Evolutionary conservation across 1,140 invertebrate species (phyloP).

Genomic region (Drosophila teissieri): DNA sequence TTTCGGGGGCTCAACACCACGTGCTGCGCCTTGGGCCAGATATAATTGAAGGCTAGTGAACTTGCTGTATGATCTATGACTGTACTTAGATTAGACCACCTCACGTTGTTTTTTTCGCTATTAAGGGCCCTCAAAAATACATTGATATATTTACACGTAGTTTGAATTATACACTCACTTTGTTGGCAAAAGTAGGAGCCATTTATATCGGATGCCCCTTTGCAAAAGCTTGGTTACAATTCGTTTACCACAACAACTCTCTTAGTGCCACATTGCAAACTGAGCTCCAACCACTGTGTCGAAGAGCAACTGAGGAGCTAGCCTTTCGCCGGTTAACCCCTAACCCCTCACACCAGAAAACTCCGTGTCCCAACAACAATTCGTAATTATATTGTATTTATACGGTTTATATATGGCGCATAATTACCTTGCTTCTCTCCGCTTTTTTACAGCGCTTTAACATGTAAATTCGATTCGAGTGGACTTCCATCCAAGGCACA

Average conservation of each 20-base stretch:
- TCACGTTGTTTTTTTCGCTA: neutral
- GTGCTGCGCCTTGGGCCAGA: constrained; percentile 23
- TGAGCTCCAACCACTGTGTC: too few species aligned
- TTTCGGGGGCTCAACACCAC: neutral
- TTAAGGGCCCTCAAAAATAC: too few species aligned
- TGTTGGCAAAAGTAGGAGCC: neutral
- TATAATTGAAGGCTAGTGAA: constrained; percentile 46
- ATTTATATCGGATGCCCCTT: neutral
- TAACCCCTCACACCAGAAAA: too few species aligned
- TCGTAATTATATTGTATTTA: constrained; percentile 72
- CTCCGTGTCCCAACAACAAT: constrained; percentile 10
- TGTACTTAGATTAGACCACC: constrained; percentile 10
- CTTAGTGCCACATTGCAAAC: constrained; percentile 16
- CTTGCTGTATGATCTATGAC: constrained; percentile 18
- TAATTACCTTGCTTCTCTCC: constrained; percentile 35
- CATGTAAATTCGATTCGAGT: constrained; percentile 80
- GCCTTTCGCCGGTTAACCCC: constrained; percentile 6
- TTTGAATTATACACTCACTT: too few species aligned
- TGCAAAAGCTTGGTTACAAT: constrained; percentile 18
- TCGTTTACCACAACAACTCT: constrained; percentile 51
- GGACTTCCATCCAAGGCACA: constrained; percentile 31
- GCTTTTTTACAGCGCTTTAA: constrained; percentile 72
- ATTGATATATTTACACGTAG: neutral
- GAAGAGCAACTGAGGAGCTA: constrained; percentile 21
- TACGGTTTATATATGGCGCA: constrained; percentile 47